Conservation (phyloP, 2,888 invertebrate species). For the Parasteatoda lunata region DNA sequence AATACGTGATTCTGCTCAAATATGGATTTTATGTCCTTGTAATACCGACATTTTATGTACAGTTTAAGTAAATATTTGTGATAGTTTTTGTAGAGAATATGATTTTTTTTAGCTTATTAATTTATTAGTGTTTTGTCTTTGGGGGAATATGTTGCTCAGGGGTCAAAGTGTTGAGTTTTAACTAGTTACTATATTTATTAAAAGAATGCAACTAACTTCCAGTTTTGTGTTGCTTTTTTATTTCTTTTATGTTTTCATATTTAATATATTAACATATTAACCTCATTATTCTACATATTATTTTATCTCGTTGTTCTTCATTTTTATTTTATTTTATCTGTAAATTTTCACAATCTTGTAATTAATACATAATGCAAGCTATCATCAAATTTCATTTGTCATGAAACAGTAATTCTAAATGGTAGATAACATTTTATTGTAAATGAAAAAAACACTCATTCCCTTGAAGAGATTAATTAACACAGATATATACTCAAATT, state of each 20-base stretch:
- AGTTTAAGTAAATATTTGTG: constrained; percentile 42
- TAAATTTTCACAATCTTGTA: too few species aligned
- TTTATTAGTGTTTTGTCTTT: constrained; percentile 47
- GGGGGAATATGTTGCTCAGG: constrained; percentile 26
- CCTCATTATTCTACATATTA: too few species aligned
- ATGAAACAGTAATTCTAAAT: too few species aligned
- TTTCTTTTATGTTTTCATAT: not conserved
- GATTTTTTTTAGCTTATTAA: constrained; percentile 30
- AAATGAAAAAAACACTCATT: too few species aligned
- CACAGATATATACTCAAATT: too few species aligned
- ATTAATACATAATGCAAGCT: too few species aligned
- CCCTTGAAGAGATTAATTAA: too few species aligned
- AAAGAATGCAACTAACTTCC: constrained; percentile 14
- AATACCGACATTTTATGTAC: constrained; percentile 37
- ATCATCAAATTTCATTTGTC: too few species aligned
- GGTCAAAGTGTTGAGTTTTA: constrained; percentile 27
- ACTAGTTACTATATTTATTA: constrained; percentile 27
- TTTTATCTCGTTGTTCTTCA: too few species aligned
- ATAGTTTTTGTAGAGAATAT: constrained; percentile 43
- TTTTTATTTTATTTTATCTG: too few species aligned
- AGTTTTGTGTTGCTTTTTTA: constrained; percentile 28
- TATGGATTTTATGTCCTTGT: constrained; percentile 30
- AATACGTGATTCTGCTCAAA: constrained; percentile 31
- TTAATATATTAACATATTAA: not conserved
- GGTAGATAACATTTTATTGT: too few species aligned